Evolutionary conservation across 92 coral and sea anemone species (phyloP).

Genomic region (Pocillopora meandrina): DNA sequence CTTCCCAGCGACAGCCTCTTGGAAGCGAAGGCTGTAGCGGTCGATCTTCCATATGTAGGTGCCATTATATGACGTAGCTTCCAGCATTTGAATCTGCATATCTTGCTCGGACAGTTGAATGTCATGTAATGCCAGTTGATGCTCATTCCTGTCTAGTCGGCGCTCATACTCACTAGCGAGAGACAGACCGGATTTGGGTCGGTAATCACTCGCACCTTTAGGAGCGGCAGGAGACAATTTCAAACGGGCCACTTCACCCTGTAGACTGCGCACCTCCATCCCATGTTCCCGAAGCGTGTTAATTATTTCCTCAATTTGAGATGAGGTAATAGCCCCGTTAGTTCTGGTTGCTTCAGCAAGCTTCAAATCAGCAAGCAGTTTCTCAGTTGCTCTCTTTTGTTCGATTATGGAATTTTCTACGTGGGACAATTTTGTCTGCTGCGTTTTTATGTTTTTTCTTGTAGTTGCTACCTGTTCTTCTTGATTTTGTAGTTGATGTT

Average conservation of each 20-base stretch:
- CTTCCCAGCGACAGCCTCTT: constrained; percentile 73
- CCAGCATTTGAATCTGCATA: constrained; percentile 55
- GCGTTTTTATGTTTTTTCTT: constrained; percentile 57
- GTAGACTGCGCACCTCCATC: constrained; percentile 7
- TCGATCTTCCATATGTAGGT: constrained; percentile 87
- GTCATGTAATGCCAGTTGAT: constrained; percentile 63
- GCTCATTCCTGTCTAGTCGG: constrained; percentile 69
- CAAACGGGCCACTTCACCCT: constrained; percentile 33
- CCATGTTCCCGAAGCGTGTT: constrained; percentile 35
- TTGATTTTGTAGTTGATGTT: constrained; percentile 47
- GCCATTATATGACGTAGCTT: constrained; percentile 77
- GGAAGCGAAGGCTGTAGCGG: constrained; percentile 70
- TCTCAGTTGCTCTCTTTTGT: constrained; percentile 29
- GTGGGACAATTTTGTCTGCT: constrained; percentile 41
- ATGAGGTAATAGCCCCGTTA: constrained; percentile 2
- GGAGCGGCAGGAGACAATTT: not conserved
- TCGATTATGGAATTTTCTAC: constrained; percentile 39
- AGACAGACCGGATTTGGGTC: not conserved
- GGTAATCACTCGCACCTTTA: not conserved
- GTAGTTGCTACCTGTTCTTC: constrained; percentile 53
- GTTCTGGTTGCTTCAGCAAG: not conserved
- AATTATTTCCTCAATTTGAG: constrained; percentile 54
- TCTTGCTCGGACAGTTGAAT: constrained; percentile 72
- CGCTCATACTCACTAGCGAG: constrained; percentile 35
- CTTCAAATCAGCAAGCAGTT: constrained; percentile 17